Evolutionary conservation across 2,113 vertebrate species (phyloP).

Genomic region (Boulengeromyrus knoepffleri): DNA sequence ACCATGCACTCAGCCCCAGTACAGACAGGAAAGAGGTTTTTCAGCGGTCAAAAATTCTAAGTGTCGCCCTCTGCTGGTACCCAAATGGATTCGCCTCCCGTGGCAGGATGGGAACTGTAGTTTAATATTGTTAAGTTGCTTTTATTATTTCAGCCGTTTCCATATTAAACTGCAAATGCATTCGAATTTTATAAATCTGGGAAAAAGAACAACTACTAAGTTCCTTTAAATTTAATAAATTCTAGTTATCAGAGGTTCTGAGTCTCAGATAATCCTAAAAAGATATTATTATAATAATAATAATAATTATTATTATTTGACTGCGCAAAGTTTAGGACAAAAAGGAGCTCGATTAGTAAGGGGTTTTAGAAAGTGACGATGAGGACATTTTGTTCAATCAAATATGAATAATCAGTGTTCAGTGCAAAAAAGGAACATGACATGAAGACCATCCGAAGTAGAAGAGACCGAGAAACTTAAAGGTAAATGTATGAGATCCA

Average conservation of each 20-base stretch:
- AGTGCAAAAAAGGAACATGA: neutral
- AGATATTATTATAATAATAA: neutral
- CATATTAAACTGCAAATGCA: neutral
- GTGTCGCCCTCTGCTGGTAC: conserved; percentile 32
- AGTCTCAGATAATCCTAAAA: neutral
- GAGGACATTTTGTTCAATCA: neutral
- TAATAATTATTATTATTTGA: neutral
- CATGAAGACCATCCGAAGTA: neutral
- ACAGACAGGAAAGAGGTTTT: conserved; percentile 22
- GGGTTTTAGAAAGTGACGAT: neutral
- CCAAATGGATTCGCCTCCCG: neutral
- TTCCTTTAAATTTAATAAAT: neutral
- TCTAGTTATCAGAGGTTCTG: neutral
- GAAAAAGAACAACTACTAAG: neutral
- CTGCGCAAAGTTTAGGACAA: neutral
- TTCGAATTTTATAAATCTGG: neutral
- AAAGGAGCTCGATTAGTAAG: neutral
- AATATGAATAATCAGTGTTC: neutral
- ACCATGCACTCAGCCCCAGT: conserved; percentile 34
- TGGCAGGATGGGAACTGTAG: conserved; percentile 21
- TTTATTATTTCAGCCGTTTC: neutral
- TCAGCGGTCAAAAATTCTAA: neutral
- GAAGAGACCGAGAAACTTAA: neutral
- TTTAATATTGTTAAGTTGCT: neutral
- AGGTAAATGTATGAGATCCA: neutral